phyloP scores from a whole-genome alignment of 2,113 vertebrate species.

The Muscicapa adusta region DNA sequence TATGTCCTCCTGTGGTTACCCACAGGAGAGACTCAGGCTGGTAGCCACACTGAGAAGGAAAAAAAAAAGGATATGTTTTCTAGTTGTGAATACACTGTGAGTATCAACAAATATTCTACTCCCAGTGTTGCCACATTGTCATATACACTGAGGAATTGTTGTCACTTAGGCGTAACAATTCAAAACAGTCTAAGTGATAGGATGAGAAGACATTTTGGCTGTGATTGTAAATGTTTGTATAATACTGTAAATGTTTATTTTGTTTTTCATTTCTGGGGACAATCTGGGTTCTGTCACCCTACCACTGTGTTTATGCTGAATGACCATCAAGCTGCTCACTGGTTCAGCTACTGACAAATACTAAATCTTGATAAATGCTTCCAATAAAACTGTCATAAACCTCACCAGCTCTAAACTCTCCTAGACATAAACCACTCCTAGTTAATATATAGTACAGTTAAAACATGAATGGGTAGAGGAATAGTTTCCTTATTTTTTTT shows the following conservation, averaged over 20 bases:
- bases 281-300: neutral
- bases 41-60: neutral
- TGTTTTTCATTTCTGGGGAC: neutral
- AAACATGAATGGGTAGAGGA: slow-evolving; percentile 18
- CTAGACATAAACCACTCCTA: slow-evolving; percentile 19
- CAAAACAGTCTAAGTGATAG: neutral
- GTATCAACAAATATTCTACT: neutral
- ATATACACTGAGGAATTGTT: neutral
- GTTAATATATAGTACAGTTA: neutral
- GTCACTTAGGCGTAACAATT: neutral
- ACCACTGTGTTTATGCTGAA: neutral
- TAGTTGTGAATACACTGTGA: neutral
- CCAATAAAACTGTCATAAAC: slow-evolving; percentile 16
- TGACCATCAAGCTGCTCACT: neutral
- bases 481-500: slow-evolving; percentile 35
- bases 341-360: neutral
- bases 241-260: neutral
- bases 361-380: slow-evolving; percentile 28
- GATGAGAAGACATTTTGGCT: neutral
- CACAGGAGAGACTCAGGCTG: neutral
- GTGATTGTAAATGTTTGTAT: neutral
- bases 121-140: neutral
- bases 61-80: neutral
- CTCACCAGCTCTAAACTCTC: slow-evolving; percentile 3
- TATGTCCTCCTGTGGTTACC: neutral